Conservation (phyloP, 2,113 vertebrate species). For the Oryctolagus cuniculus region DNA sequence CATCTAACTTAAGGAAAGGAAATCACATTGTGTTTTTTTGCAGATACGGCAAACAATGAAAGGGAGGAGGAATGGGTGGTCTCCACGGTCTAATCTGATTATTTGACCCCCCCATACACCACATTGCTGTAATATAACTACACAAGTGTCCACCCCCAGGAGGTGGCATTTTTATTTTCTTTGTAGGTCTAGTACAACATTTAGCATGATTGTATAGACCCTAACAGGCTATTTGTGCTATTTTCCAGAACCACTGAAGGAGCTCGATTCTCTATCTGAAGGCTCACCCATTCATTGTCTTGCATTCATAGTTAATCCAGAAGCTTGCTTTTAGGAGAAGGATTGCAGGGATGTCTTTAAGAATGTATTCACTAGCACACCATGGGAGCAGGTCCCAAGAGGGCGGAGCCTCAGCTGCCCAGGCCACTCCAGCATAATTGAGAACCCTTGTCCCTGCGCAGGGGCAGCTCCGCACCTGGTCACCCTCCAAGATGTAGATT, state of each 20-base stretch:
- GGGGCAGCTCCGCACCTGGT: neutral
- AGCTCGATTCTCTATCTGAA: conserved; percentile 48
- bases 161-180: conserved; percentile 66
- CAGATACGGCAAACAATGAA: conserved; percentile 68
- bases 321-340: conserved; percentile 53
- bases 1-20: conserved; percentile 44
- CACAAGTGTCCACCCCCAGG: neutral
- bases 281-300: conserved; percentile 1
- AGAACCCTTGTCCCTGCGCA: conserved; percentile 15
- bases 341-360: conserved; percentile 27
- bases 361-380: conserved; percentile 52
- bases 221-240: conserved; percentile 44
- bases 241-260: neutral
- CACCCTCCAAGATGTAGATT: neutral
- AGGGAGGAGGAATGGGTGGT: conserved; percentile 11
- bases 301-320: conserved; percentile 43
- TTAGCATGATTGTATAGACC: conserved; percentile 3
- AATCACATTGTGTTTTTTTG: conserved; percentile 18
- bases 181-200: conserved; percentile 12
- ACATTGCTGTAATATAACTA: neutral
- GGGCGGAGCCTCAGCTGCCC: neutral
- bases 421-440: neutral
- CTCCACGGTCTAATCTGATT: neutral
- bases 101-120: conserved; percentile 34
- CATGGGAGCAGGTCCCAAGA: neutral